Conservation (phyloP, 2,113 vertebrate species). For the Sceloporus undulatus region DNA sequence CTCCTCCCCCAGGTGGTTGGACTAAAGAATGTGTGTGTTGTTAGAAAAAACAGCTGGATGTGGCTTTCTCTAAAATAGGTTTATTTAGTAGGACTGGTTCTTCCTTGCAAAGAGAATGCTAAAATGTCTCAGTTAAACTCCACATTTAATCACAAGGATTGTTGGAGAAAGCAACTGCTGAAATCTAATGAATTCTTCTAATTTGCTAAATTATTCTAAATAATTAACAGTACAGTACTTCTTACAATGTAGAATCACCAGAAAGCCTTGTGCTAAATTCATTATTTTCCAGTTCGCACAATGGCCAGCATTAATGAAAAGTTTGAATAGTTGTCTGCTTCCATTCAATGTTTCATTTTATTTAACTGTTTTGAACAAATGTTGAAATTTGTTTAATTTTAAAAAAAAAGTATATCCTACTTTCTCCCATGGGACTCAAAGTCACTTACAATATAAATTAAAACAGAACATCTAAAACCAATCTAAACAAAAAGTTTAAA, state of each 20-base stretch:
- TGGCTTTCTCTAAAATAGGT: slow-evolving; percentile 37
- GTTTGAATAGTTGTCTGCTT: slow-evolving; percentile 10
- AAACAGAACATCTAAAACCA: too few species aligned
- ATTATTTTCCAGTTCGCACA: slow-evolving; percentile 45
- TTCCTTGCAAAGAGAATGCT: slow-evolving; percentile 64
- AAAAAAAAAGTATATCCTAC: too few species aligned
- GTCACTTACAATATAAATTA: too few species aligned
- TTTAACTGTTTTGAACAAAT: background rate
- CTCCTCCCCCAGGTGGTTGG: slow-evolving; percentile 2
- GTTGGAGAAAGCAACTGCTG: slow-evolving; percentile 64
- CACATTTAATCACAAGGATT: slow-evolving; percentile 70
- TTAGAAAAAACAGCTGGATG: slow-evolving; percentile 41
- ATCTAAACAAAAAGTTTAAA: too few species aligned
- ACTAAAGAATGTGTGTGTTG: slow-evolving; percentile 39
- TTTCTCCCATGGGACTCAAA: too few species aligned
- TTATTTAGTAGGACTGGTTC: slow-evolving; percentile 50
- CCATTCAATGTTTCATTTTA: slow-evolving; percentile 31
- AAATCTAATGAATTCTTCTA: slow-evolving; percentile 66
- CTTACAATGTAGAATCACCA: slow-evolving; percentile 66
- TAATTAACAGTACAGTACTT: slow-evolving; percentile 67
- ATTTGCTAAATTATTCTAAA: slow-evolving; percentile 72
- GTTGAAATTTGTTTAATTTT: too few species aligned
- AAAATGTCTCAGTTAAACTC: slow-evolving; percentile 71
- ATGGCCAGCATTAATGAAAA: slow-evolving; percentile 57
- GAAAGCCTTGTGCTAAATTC: slow-evolving; percentile 59